These are phyloP conservation scores for Philhelius pedissequus DNA, from an alignment of 2,888 invertebrate genomes.

Conservation along the genomic window DNA sequence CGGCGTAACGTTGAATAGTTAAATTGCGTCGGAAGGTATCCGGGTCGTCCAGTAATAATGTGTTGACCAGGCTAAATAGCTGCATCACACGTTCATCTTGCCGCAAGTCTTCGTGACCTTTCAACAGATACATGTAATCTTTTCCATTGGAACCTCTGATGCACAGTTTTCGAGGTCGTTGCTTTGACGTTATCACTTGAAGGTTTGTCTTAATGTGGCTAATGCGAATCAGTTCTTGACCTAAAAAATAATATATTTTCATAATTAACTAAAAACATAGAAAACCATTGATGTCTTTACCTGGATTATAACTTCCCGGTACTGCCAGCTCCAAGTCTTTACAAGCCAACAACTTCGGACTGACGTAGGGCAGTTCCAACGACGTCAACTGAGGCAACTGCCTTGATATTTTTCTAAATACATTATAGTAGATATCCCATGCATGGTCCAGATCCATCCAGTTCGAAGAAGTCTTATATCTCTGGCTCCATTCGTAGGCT, in stretches of 20 bases:
- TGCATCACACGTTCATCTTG: constrained; percentile 99
- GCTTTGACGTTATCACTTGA: constrained; percentile 98
- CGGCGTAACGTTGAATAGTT: constrained; percentile 95
- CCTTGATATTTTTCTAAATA: constrained; percentile 96
- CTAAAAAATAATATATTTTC: constrained; percentile 12
- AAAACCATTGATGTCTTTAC: not conserved
- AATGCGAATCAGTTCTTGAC: constrained; percentile 92
- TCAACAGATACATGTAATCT: constrained; percentile 98
- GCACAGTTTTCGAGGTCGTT: constrained; percentile 95
- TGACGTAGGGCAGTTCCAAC: constrained; percentile 96
- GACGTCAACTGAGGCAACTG: constrained; percentile 95
- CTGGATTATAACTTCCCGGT: constrained; percentile 98
- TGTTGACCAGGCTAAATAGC: constrained; percentile 97
- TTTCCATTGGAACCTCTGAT: constrained; percentile 97
- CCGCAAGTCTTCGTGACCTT: constrained; percentile 98
- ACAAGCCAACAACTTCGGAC: constrained; percentile 92
- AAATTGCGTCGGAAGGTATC: constrained; percentile 88
- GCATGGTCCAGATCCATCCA: constrained; percentile 97
- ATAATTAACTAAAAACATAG: not conserved
- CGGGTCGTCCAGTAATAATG: constrained; percentile 94
- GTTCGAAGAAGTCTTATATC: constrained; percentile 91
- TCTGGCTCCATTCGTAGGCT: constrained; percentile 96
- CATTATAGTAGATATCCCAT: constrained; percentile 99
- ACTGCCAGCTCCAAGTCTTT: constrained; percentile 97
- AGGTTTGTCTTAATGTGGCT: constrained; percentile 93